A percentile compares a stretch with the other conserved stretches of the same genome.
Evolutionary conservation across 2,113 vertebrate species (phyloP).

Genomic region (Prunella himalayana): DNA sequence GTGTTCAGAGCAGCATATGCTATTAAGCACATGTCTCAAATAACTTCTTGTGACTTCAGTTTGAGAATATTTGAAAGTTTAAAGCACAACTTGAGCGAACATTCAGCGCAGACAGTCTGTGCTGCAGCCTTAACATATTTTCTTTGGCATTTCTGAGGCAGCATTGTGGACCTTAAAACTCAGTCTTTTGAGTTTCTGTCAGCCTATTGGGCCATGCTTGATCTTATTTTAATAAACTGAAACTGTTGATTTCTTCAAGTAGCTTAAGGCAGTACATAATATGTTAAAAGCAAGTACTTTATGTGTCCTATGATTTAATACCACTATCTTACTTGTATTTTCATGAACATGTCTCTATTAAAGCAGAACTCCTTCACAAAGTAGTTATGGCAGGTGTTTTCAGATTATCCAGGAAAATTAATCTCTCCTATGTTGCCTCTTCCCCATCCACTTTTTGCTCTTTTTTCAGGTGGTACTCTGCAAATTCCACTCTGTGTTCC

Average conservation of each 20-base stretch:
- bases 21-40: neutral
- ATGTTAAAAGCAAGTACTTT: neutral
- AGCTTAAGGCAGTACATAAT: neutral
- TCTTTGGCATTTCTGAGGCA: neutral
- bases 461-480: conserved; percentile 88
- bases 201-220: neutral
- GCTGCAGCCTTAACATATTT: neutral
- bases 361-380: neutral
- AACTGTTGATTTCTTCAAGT: neutral
- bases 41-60: neutral
- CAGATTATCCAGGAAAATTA: neutral
- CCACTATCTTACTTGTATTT: neutral
- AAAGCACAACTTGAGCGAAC: neutral
- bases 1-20: neutral
- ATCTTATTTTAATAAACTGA: neutral
- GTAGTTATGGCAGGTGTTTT: neutral
- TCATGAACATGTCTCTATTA: neutral
- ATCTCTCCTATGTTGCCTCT: neutral
- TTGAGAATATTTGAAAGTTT: neutral
- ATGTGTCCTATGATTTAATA: neutral
- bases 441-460: neutral
- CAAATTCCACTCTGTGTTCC: conserved; percentile 96
- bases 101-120: neutral
- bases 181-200: neutral
- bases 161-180: neutral